These are phyloP conservation scores for Poeciliopsis gracilis DNA, from an alignment of 2,797 vertebrate species.

Conservation along the genomic window DNA sequence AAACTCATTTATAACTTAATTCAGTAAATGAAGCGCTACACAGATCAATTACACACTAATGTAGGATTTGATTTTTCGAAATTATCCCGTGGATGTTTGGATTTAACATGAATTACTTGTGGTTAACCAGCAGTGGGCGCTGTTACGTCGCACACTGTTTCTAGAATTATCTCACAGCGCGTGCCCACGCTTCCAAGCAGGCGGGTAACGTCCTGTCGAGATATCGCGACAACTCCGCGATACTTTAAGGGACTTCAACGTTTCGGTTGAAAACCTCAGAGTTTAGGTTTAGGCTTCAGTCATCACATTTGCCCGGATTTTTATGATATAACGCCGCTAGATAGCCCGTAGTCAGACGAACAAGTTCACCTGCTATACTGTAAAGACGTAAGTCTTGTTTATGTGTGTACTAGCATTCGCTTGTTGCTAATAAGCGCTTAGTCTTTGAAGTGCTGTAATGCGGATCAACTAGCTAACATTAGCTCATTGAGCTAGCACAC, in stretches of 20 bases:
- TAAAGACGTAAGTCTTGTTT: slow-evolving; percentile 70
- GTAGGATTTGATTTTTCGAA: neutral
- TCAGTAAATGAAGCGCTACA: neutral
- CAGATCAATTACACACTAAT: neutral
- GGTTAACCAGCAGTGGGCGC: slow-evolving; percentile 23
- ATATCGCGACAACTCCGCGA: slow-evolving; percentile 66
- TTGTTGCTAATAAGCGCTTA: slow-evolving; percentile 1
- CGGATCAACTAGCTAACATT: slow-evolving; percentile 31
- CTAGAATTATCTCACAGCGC: slow-evolving; percentile 42
- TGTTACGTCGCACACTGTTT: slow-evolving; percentile 8
- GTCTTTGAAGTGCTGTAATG: slow-evolving; percentile 8
- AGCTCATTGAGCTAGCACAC: slow-evolving; percentile 59
- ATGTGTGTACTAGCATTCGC: neutral
- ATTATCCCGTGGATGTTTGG: neutral
- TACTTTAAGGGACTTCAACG: slow-evolving; percentile 14
- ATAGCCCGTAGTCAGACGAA: slow-evolving; percentile 23
- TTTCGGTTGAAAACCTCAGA: slow-evolving; percentile 27
- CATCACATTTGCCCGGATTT: slow-evolving; percentile 25
- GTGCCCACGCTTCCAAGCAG: slow-evolving; percentile 8
- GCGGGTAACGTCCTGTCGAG: slow-evolving; percentile 42
- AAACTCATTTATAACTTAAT: neutral
- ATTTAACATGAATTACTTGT: neutral
- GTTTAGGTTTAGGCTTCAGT: slow-evolving; percentile 59
- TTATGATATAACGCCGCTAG: neutral
- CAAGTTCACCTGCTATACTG: slow-evolving; percentile 35